These are phyloP conservation scores for Aphelinus atriplicis DNA, from an alignment of 1,140 invertebrate species.

Conservation along the genomic window DNA sequence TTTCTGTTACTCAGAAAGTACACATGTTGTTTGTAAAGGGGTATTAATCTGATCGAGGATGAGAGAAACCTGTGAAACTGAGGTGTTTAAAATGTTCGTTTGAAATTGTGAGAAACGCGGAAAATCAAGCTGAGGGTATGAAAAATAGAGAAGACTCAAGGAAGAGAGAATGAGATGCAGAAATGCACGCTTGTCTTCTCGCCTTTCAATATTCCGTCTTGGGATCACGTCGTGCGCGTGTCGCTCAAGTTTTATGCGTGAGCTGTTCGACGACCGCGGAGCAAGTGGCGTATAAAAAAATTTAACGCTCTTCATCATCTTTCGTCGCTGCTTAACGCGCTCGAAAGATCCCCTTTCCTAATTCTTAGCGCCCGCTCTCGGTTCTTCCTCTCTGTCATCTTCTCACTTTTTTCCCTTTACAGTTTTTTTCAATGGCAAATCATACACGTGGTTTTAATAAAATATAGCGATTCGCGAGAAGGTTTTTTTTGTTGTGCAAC, in stretches of 20 bases:
- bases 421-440: too few species aligned
- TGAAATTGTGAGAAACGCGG: too few species aligned
- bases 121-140: too few species aligned
- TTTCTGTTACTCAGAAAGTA: too few species aligned
- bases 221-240: slow-evolving; percentile 9
- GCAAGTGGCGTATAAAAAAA: slow-evolving; percentile 14
- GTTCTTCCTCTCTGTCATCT: neutral
- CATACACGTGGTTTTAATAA: too few species aligned
- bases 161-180: neutral
- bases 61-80: too few species aligned
- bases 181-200: slow-evolving; percentile 15
- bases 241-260: slow-evolving; percentile 24
- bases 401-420: neutral
- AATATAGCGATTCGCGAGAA: too few species aligned
- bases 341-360: slow-evolving; percentile 10
- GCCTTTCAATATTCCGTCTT: slow-evolving; percentile 19
- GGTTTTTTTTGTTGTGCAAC: too few species aligned
- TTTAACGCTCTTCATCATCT: slow-evolving; percentile 30
- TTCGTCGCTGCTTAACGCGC: slow-evolving; percentile 5
- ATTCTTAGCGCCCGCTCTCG: slow-evolving; percentile 2
- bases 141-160: too few species aligned
- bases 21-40: too few species aligned
- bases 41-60: too few species aligned
- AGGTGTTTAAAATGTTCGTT: too few species aligned
- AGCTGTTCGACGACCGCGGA: neutral